These are phyloP conservation scores for Aspidiotus rigidus DNA, from an alignment of 2,888 invertebrate genomes.

Conservation along the genomic window DNA sequence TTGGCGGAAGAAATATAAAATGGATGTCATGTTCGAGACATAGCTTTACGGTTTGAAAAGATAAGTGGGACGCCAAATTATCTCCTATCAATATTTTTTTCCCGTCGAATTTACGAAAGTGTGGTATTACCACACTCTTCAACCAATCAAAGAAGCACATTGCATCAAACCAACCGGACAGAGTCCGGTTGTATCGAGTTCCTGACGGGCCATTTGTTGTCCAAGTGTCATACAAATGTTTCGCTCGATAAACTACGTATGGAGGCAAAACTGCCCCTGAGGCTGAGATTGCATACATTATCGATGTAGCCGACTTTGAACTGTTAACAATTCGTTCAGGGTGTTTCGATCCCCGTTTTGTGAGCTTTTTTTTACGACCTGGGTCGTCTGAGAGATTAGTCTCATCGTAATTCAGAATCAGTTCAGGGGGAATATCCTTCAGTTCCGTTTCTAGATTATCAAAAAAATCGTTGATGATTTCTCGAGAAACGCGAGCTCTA, in stretches of 20 bases:
- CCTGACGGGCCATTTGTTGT: conserved; percentile 2
- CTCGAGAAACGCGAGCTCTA: conserved; percentile 15
- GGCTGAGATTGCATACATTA: conserved; percentile 11
- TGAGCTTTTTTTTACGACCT: conserved; percentile 18
- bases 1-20: conserved; percentile 36
- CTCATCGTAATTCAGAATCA: conserved; percentile 20
- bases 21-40: conserved; percentile 36
- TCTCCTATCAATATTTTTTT: no score
- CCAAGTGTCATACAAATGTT: conserved; percentile 18
- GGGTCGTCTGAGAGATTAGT: conserved; percentile 22
- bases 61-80: conserved; percentile 35
- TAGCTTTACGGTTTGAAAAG: conserved; percentile 33
- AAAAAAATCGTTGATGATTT: conserved; percentile 17
- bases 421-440: conserved; percentile 12
- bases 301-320: conserved; percentile 3
- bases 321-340: conserved; percentile 34
- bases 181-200: conserved; percentile 8
- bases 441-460: conserved; percentile 13
- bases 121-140: conserved; percentile 14
- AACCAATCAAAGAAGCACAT: conserved; percentile 18
- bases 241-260: conserved; percentile 24
- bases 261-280: conserved; percentile 22
- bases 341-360: conserved; percentile 32
- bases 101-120: conserved; percentile 11
- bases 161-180: no score